Base-by-base conservation (phyloP, 2,797 vertebrate species). In the Gypaetus barbatus region DNA sequence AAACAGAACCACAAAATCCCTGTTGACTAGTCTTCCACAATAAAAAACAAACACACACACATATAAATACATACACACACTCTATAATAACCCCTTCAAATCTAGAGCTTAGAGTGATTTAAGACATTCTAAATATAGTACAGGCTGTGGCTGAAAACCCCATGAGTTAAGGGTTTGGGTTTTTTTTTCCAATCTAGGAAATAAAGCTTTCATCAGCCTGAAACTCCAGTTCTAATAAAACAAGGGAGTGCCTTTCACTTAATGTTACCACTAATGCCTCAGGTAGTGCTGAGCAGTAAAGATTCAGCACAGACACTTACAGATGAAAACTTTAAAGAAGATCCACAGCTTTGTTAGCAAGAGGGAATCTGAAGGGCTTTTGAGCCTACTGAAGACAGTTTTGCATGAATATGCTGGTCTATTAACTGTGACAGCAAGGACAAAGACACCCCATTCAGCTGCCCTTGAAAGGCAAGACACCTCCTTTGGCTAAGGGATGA, bases 91-190 rank as follows among this genome's bases (percentile, higher is more conserved):
- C 24, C 70, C 84, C 73, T 80, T 64, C 87, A 90, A 94, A 96
- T 91, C 81, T 78, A 68, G 70, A 57, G 75, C 93, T 93, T 89
- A 81, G 73, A 95, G 52, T 84, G 90, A 92, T 93, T 92, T 90
- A 89, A 91, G 46, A 24, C 39, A 91, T 83, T 92, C 96, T 96
- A 97, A 97, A 98, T 96, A 98, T 97, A 98, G 95, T 70, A 58
- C 66, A 52, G 54, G 87, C 79, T 96, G 95, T 92, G 95, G 89
- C 89, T 95, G 94, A 94, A 96, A 97, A 92, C 41, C 69, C 90
- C 95, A 84, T 19, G 88, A 65, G 28, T 52, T 52, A n/a, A 52
- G 83, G 52, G 18, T 44, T 44, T 41, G 41, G 41, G 41, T 24
- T 93, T 95, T 93, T 95, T 95, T 97, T 96, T 93, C 93, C 69